Conservation (phyloP, 2,797 vertebrate genomes). For the Myotis myotis region DNA sequence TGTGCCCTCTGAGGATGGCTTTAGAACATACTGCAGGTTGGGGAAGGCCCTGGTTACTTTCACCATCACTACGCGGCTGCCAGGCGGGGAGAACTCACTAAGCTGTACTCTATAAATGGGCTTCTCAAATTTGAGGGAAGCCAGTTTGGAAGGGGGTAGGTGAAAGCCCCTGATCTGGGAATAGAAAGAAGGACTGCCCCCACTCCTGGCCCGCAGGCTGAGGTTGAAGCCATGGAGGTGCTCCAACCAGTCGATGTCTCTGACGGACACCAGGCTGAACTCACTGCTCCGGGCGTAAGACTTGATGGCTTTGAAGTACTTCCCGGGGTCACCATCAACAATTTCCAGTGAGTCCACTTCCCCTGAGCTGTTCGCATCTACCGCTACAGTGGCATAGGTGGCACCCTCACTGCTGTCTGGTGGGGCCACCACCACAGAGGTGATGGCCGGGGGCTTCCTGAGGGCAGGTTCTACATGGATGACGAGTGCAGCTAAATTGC, state of each 20-base stretch:
- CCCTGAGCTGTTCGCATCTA: slow-evolving; percentile 86
- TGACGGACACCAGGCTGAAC: slow-evolving; percentile 92
- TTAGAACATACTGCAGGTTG: slow-evolving; percentile 90
- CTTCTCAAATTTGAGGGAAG: slow-evolving; percentile 88
- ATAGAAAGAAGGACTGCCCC: slow-evolving; percentile 84
- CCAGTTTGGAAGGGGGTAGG: slow-evolving; percentile 86
- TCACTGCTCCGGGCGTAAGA: slow-evolving; percentile 87
- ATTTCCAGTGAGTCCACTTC: slow-evolving; percentile 88
- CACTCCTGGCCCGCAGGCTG: slow-evolving; percentile 93
- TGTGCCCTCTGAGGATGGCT: slow-evolving; percentile 84
- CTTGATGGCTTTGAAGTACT: slow-evolving; percentile 90
- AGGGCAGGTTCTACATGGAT: slow-evolving; percentile 88
- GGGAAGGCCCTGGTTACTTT: slow-evolving; percentile 81
- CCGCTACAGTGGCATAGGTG: slow-evolving; percentile 86
- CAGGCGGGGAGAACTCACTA: slow-evolving; percentile 93
- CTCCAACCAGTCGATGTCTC: slow-evolving; percentile 91
- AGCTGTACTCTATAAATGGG: slow-evolving; percentile 89
- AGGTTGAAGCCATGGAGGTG: slow-evolving; percentile 92
- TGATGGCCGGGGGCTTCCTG: slow-evolving; percentile 85
- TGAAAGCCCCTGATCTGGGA: slow-evolving; percentile 89
- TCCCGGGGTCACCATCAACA: slow-evolving; percentile 90
- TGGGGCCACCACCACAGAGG: slow-evolving; percentile 73
- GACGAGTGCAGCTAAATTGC: slow-evolving; percentile 90
- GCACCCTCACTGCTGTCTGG: slow-evolving; percentile 78
- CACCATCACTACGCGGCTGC: slow-evolving; percentile 90